phyloP scores from a whole-genome alignment of 2,113 vertebrate genomes.

The Gopherus evgoodei region DNA sequence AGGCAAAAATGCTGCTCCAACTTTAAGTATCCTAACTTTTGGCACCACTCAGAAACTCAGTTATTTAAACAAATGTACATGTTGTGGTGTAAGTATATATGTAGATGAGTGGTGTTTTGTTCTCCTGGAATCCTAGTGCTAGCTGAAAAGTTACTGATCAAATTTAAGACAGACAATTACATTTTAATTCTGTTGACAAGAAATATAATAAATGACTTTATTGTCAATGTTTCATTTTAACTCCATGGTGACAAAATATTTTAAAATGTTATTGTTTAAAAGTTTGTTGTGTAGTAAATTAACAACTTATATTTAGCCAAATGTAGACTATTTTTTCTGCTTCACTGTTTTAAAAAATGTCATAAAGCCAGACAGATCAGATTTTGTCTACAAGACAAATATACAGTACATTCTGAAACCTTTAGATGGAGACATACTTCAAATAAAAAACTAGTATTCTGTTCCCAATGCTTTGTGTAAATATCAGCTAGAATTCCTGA shows the following conservation, averaged over 20 bases:
- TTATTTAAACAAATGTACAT: background rate
- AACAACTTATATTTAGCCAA: background rate
- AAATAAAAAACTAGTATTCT: constrained; percentile 76
- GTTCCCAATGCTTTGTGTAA: constrained; percentile 61
- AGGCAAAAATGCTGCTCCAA: background rate
- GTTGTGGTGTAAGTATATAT: background rate
- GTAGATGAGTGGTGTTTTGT: background rate
- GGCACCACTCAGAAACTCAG: background rate
- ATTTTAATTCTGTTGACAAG: constrained; percentile 1
- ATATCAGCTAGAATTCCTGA: constrained; percentile 28
- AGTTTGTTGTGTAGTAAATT: background rate
- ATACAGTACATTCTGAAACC: constrained; percentile 74
- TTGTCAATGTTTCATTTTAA: background rate
- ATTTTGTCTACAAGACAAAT: constrained; percentile 32
- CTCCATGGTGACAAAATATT: background rate
- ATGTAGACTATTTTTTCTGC: background rate
- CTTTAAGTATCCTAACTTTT: background rate
- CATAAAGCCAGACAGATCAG: background rate
- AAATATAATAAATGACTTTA: background rate
- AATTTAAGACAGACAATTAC: background rate
- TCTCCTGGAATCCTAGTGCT: background rate
- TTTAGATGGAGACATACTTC: constrained; percentile 97
- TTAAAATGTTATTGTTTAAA: constrained; percentile 17
- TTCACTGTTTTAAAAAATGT: constrained; percentile 27
- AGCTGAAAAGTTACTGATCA: background rate